Base-by-base conservation (phyloP, 2,113 vertebrate species). In the Oncorhynchus gorbuscha region DNA sequence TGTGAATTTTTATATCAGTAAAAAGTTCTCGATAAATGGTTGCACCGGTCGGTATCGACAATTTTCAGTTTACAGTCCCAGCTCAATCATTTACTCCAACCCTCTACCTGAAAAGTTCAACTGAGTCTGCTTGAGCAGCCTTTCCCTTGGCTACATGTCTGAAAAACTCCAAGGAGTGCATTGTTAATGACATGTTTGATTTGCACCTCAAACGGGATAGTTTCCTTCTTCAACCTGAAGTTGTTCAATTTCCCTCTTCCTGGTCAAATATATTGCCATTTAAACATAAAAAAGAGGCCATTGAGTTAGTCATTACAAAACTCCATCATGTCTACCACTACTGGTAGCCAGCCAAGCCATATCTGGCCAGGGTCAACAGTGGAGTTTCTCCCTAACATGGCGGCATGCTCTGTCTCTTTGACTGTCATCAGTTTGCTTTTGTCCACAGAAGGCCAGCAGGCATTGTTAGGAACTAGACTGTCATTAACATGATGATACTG, bases 261-360 rank as follows among this genome's bases (percentile, higher is more conserved):
- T 84, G 91, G 89, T 93, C 89, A 96, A 96, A 97, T 94, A 94
- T 95, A 97, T 96, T 96, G 95, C 95, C 95, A 95, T 97, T 97
- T 97, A 97, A 98, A 96, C 94, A 96, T 96, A 96, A 95, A 96
- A 95, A 95, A 95, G 95, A 94, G 95, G 94, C 95, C 95, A 89
- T 92, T 83, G 94, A 94, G 94, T 92, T 65, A 93, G 93, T 95
- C 95, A 95, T 97, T 96, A 97, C 95, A 95, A 96, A 96, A 97
- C 97, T 97, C 95, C 96, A 97, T 98, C 95, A 97, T 96, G 96
- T 96, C 94, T 93, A 84, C 92, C 95, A 93, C 93, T 94, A 94
- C 91, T 92, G 88, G 92, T 94, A 94, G 94, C 94, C 94, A 94
- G 92, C 93, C 90, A 92, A 89, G 93, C 95, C 94, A 95, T 97